Percentiles rank a stretch among this genome's conserved stretches.
phyloP scores from a whole-genome alignment of 2,113 vertebrate genomes.

The Mastomys coucha region DNA sequence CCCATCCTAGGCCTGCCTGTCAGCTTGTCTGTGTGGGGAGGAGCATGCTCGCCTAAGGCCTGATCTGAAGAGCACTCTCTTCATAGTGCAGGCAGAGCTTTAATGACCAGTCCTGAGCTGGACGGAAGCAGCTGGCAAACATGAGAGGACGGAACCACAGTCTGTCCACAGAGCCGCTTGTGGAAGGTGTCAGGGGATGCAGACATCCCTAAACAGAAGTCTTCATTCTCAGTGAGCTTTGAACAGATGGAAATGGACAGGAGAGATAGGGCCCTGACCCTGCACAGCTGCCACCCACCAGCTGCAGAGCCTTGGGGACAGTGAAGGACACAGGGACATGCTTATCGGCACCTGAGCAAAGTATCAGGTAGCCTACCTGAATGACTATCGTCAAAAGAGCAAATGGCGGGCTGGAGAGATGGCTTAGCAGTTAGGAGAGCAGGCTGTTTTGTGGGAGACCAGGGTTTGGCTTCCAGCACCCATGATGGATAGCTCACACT shows the following conservation, averaged over 20 bases:
- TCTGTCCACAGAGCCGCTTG: neutral
- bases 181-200: neutral
- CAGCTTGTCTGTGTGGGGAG: neutral
- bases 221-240: neutral
- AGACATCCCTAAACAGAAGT: neutral
- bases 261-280: neutral
- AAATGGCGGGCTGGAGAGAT: neutral
- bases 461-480: neutral
- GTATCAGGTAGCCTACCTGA: neutral
- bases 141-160: neutral
- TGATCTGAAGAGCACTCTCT: neutral
- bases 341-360: neutral
- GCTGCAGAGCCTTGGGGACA: neutral
- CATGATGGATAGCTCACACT: neutral
- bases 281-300: neutral
- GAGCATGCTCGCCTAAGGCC: neutral
- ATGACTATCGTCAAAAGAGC: neutral
- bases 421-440: neutral
- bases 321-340: neutral
- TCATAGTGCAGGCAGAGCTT: neutral
- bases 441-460: neutral
- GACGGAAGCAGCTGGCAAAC: neutral
- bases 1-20: accelerated
- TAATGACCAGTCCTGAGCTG: neutral
- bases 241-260: neutral